phyloP scores from a whole-genome alignment of 1,140 invertebrate genomes.

The Oedothorax gibbosus region DNA sequence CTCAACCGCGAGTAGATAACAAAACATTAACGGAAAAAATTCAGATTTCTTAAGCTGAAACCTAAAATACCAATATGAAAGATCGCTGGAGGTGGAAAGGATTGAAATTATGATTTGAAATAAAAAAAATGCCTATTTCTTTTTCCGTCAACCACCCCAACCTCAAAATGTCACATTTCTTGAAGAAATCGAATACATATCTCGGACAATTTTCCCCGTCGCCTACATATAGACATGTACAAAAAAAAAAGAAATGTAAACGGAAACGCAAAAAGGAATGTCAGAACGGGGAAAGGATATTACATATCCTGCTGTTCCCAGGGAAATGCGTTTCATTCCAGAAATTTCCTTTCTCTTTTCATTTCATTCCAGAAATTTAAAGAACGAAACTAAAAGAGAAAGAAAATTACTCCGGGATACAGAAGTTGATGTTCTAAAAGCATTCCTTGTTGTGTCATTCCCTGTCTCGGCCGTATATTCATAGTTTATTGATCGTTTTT shows the following conservation, averaged over 20 bases:
- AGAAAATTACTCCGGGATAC: constrained; percentile 34
- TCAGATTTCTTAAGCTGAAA: too few relatives aligned
- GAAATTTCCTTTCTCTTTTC: background rate
- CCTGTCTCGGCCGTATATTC: constrained; percentile 21
- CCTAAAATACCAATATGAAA: too few relatives aligned
- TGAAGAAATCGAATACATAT: constrained; percentile 47
- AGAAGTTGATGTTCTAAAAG: constrained; percentile 35
- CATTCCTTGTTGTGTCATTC: constrained; percentile 5
- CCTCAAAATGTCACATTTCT: constrained; percentile 8
- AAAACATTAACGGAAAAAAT: too few relatives aligned
- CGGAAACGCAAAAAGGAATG: constrained; percentile 13
- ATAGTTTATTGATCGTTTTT: constrained; percentile 51
- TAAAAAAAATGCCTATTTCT: background rate
- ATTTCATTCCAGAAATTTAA: constrained; percentile 11
- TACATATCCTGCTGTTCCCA: constrained; percentile 27
- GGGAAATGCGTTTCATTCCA: constrained; percentile 52
- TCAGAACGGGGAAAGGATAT: constrained; percentile 32
- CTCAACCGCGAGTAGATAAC: too few relatives aligned
- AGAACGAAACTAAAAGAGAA: constrained; percentile 11
- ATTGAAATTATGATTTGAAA: too few relatives aligned
- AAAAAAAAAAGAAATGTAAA: background rate
- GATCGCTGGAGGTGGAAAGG: too few relatives aligned
- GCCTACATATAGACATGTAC: too few relatives aligned
- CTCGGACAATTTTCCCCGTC: constrained; percentile 8
- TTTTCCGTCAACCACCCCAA: background rate